Base-by-base conservation (phyloP, 2,113 vertebrate genomes). In the Urocynchramus pylzowi region DNA sequence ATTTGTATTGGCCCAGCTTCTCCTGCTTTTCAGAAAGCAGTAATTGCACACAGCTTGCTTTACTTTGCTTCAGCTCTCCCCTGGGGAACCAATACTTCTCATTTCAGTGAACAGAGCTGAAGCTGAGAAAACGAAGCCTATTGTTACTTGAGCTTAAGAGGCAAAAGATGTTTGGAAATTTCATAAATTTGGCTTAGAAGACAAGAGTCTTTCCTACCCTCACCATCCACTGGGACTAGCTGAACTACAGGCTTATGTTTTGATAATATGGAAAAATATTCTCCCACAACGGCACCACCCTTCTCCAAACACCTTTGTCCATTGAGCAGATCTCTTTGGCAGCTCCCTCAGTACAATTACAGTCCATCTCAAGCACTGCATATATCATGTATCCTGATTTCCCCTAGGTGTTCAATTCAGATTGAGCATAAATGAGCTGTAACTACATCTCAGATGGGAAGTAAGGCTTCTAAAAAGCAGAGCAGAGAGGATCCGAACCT, bases 121-220 rank as follows among this genome's bases (percentile, higher is more conserved):
- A 90, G 47, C 82, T 63, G 71, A 91, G 87, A 86, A 97, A 94
- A 91, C 0, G 31, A 95, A 94, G 73, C 19, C 87, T 64, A 94
- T 95, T 93, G 93, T 96, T 97, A 53, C 70, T 89, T 45, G 65
- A 93, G 35, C 52, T 90, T 69, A 52, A 84, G 91, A 82, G 45
- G 61, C 69, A 64, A 93, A 90, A 90, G 76, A 85, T 65, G 16
- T 79, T 97, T 87, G 69, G 20, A 87, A 80, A 52, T 84, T 76
- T 82, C 79, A 14, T 64, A 92, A 79, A 49, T 86, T 90, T 86
- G 84, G 77, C 81, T 84, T 90, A 85, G 61, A 67, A 87, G 35
- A 83, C 0, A 2, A 59, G 60, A 87, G 45, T 56, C 77, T 86
- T 90, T 88, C 42, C 65, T 86, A 75, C 41, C 20, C 28, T 93